Base-by-base conservation (phyloP, 2,888 invertebrate species). In the Petrolisthes cinctipes region DNA sequence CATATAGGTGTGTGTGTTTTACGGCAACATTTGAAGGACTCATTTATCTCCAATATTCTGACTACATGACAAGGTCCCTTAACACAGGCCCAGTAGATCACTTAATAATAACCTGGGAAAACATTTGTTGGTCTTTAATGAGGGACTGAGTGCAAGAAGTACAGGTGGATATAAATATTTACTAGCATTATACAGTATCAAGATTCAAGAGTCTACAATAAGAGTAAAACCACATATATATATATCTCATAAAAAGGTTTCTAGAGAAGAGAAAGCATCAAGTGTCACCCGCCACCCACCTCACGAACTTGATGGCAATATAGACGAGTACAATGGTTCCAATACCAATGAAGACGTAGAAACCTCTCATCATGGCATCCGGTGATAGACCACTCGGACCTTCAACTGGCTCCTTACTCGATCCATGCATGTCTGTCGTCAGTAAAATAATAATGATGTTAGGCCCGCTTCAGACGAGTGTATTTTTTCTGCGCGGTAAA, bases 301-400 rank as follows among this genome's bases (percentile, higher is more conserved):
- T 80, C 17, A 84, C 51, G 53, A 88, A 71, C 81, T 88, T 88
- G 53, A 88, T 83, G 73, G 83, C 66, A 57, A 88, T 88, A 56
- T 84, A 88, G 53, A 84, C 6, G 20, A 88, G 87, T 14, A 88
- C 66, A 57, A 88, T 80, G 73, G 80, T 71, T n/a, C 87, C 84
- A 14, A 88, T 66, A 5, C 80, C 84, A 75, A 81, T 83, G 73
- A 87, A 88, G 11, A 88, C 87, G 37, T 84, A 88, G 68, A 88
- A 88, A 4, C 80, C 83, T 53, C 87, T 57, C 7, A 88, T 54
- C 20, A 88, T 68, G 54, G 87, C 87, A 75, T 84, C 87, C 4
- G 83, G 61, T 68, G 83, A 84, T 23, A 86, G 54, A 73, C 86
- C 86, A 2, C 73, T 86, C 3, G 57, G 75, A 20, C 37, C 81